Base-by-base conservation (phyloP, 2,888 invertebrate species). In the Drosophila neonasuta region DNA sequence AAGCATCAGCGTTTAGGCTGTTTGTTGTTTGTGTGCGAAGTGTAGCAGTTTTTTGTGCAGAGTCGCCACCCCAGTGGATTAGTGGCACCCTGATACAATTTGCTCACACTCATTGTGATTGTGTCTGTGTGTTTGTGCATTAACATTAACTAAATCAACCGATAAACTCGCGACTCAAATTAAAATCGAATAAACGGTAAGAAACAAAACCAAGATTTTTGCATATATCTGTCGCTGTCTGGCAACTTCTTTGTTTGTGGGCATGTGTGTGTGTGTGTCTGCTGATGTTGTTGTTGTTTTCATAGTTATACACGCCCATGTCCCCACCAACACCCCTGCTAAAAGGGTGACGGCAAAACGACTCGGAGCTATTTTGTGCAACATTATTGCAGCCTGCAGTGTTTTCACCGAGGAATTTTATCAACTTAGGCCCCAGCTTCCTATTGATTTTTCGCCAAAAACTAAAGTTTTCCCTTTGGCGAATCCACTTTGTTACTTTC, bases 61-160 rank as follows among this genome's bases (percentile, higher is more conserved):
- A 79, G 86, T 85, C 84, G 88, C 85, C 89, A 89, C 89, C 86
- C 83, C 88, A 69, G 83, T 88, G 89, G 89, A 89, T 89, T 89
- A 89, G 89, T 89, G 89, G 89, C 87, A 81, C 84, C 71, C 73
- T 83, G 86, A 59, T 71, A 74, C 77, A 74, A 80, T 62, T 71
- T 62, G 63, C 81, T 71, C 44, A 54, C 86, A 75, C 75, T 59
- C 48, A 51, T 17, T 71, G 62, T 74, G 81, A 29, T 57, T 59
- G 68, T 57, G 69, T 39, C 29, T 64, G 65, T 65, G 17, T 59
- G 55, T 24, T 24, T 57, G 60, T 58, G 54, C 58, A 64, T 55
- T 61, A 73, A 55, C 50, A 59, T 39, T 51, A 68, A 63, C 44
- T 51, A 54, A 54, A 62, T 32, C 11, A 64, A 54, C 1, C 24